Percentiles rank a stretch among this genome's conserved stretches.
Conservation (phyloP, 2,113 vertebrate species). For the Tamias sibiricus region DNA sequence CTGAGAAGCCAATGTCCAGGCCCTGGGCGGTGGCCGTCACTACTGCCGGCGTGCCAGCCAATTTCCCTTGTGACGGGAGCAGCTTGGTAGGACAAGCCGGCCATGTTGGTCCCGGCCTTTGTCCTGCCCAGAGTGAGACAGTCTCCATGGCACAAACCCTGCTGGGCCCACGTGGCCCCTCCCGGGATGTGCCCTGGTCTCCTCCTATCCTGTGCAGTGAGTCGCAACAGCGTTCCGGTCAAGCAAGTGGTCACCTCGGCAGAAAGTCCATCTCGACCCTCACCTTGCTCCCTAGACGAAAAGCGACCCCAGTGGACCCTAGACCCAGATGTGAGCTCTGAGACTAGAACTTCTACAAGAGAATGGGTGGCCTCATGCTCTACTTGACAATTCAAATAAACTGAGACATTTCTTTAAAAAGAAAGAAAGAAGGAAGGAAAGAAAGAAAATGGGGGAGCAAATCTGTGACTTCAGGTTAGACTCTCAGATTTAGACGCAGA, state of each 20-base stretch:
- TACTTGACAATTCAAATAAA: too few relatives aligned
- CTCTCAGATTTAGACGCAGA: not conserved
- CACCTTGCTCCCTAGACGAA: not conserved
- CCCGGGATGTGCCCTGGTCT: too few relatives aligned
- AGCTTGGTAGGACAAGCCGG: not conserved
- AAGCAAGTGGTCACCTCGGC: not conserved
- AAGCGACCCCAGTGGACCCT: not conserved
- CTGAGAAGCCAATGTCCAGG: not conserved
- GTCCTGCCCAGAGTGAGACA: not conserved
- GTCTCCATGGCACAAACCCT: not conserved
- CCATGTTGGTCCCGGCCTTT: fast-evolving
- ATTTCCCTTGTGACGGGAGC: fast-evolving
- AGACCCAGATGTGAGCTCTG: not conserved
- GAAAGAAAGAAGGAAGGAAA: too few relatives aligned
- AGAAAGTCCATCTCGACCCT: not conserved
- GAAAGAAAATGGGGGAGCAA: not conserved
- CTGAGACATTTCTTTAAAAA: too few relatives aligned
- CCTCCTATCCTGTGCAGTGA: too few relatives aligned
- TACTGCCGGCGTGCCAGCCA: fast-evolving
- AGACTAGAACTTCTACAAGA: not conserved
- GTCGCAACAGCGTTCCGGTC: too few relatives aligned
- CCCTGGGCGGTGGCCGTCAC: not conserved
- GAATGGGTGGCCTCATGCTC: too few relatives aligned
- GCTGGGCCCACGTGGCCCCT: not conserved
- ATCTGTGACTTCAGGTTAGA: not conserved